Conservation (phyloP, 2,888 invertebrate species). For the Phalangium opilio region DNA sequence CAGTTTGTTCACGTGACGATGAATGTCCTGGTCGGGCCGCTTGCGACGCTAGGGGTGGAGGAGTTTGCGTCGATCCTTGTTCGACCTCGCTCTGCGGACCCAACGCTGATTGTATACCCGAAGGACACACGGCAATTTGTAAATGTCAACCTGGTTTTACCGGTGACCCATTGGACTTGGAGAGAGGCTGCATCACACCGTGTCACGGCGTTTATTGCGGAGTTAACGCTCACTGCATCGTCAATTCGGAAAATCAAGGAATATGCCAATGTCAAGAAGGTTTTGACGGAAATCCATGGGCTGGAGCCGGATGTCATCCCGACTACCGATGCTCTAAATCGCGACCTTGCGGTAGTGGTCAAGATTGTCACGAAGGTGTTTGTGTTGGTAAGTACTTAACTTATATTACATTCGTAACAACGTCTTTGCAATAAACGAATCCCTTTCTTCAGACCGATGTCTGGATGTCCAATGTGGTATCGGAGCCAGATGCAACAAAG, state of each 20-base stretch:
- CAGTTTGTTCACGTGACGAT: slow-evolving; percentile 49
- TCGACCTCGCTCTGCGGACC: slow-evolving; percentile 44
- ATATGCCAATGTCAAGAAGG: slow-evolving; percentile 78
- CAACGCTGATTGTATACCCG: slow-evolving; percentile 73
- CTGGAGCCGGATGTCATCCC: slow-evolving; percentile 60
- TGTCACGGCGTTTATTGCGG: slow-evolving; percentile 29
- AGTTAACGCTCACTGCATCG: slow-evolving; percentile 43
- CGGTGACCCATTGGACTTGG: slow-evolving; percentile 48
- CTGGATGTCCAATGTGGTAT: slow-evolving; percentile 73
- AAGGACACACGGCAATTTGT: slow-evolving; percentile 70
- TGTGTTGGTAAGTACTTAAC: background rate
- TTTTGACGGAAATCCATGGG: slow-evolving; percentile 75
- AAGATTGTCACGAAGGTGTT: background rate
- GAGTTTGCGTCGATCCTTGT: slow-evolving; percentile 33
- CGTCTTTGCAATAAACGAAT: too few species aligned
- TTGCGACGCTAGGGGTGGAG: slow-evolving; percentile 47
- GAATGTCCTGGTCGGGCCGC: slow-evolving; percentile 66
- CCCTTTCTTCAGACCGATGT: slow-evolving; percentile 50
- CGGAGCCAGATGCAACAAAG: slow-evolving; percentile 67
- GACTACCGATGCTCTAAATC: background rate
- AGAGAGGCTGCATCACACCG: slow-evolving; percentile 26
- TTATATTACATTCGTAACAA: background rate
- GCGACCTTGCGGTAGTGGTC: background rate
- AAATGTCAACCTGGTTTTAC: slow-evolving; percentile 62
- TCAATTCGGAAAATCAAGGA: slow-evolving; percentile 56